These are phyloP conservation scores for Hirtodrosophila duncani DNA, from an alignment of 2,888 invertebrate species.

Conservation along the genomic window DNA sequence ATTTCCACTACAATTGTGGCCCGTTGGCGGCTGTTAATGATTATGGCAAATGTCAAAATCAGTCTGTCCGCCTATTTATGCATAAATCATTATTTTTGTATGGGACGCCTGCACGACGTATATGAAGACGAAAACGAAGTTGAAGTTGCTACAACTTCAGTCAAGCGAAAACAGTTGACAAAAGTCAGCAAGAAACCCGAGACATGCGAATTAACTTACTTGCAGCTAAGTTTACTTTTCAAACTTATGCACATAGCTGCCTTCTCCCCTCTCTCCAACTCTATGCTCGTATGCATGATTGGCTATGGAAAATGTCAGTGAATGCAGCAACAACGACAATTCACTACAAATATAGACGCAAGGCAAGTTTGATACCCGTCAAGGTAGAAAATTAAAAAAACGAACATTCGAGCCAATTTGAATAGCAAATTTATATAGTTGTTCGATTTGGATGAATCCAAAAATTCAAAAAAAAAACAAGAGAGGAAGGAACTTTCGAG, in stretches of 20 bases:
- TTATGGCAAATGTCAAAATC: conserved; percentile 23
- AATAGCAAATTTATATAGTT: too few species aligned
- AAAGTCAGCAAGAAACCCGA: conserved; percentile 29
- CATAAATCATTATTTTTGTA: conserved; percentile 42
- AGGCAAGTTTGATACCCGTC: too few species aligned
- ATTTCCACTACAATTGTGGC: conserved; percentile 28
- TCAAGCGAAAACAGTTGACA: conserved; percentile 49
- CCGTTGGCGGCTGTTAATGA: conserved; percentile 43
- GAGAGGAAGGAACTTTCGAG: too few species aligned
- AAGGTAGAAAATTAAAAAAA: too few species aligned
- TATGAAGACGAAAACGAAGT: conserved; percentile 25
- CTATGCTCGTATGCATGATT: conserved; percentile 49
- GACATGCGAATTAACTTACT: conserved; percentile 33
- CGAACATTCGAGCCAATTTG: too few species aligned
- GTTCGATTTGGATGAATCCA: too few species aligned
- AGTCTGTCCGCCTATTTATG: conserved; percentile 13
- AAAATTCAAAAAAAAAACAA: too few species aligned
- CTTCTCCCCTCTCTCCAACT: conserved; percentile 22
- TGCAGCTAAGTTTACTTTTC: neutral
- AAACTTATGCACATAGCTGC: conserved; percentile 9
- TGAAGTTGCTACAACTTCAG: conserved; percentile 10
- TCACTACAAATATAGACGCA: too few species aligned
- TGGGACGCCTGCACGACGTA: too few species aligned
- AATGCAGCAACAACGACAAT: too few species aligned
- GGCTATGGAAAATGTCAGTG: conserved; percentile 54